phyloP scores from a whole-genome alignment of 2,888 invertebrate species.

The Dicyrtoma fusca region DNA sequence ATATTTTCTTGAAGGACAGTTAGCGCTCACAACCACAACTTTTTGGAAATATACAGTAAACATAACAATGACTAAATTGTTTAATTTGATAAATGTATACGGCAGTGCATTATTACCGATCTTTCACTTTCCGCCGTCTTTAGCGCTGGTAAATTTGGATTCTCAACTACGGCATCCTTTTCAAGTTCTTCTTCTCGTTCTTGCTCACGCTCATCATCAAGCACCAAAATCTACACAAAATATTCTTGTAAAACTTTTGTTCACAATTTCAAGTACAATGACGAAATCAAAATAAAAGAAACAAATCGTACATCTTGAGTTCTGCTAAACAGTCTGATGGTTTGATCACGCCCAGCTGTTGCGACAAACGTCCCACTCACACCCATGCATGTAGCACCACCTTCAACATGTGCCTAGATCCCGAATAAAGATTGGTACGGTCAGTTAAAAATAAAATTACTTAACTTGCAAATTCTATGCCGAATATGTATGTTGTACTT shows the following conservation, averaged over 20 bases:
- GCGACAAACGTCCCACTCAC: slow-evolving; percentile 72
- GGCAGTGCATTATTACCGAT: too few relatives aligned
- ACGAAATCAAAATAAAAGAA: background rate
- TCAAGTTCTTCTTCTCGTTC: slow-evolving; percentile 73
- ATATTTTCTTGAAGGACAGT: background rate
- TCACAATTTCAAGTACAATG: slow-evolving; percentile 1
- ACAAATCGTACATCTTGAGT: slow-evolving; percentile 61
- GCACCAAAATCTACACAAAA: slow-evolving; percentile 77
- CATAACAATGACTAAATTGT: background rate
- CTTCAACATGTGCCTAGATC: slow-evolving; percentile 53
- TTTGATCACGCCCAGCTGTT: slow-evolving; percentile 64
- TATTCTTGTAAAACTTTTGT: too few relatives aligned
- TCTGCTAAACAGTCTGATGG: slow-evolving; percentile 65
- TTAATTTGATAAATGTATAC: slow-evolving; percentile 12
- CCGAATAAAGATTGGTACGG: background rate
- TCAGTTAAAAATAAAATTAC: slow-evolving; percentile 6
- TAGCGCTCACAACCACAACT: background rate
- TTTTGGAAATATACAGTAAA: background rate
- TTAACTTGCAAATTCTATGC: background rate
- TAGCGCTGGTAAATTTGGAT: slow-evolving; percentile 69
- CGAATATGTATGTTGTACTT: too few relatives aligned
- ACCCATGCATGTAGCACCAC: slow-evolving; percentile 54
- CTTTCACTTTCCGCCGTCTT: slow-evolving; percentile 86
- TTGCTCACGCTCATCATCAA: slow-evolving; percentile 87
- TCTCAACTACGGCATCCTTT: slow-evolving; percentile 66